Base-by-base conservation (phyloP, 1,140 invertebrate species). In the Branchinecta lynchi region DNA sequence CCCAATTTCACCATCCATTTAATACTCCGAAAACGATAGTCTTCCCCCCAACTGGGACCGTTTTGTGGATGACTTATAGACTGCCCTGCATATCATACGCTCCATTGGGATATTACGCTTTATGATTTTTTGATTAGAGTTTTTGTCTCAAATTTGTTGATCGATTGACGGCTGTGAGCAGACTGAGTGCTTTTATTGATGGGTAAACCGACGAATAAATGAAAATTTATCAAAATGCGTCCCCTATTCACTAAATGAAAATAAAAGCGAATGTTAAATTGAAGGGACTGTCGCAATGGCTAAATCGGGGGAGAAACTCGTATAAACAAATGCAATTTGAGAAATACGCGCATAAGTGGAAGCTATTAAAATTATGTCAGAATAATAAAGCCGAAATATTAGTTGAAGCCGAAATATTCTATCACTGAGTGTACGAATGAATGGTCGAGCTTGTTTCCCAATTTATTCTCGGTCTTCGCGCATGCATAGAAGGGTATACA, bases 1-100 rank as follows among this genome's bases (percentile, higher is more conserved):
- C 51, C 12, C 17, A 60, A 60, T 60, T 60, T 60, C 51, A 60
- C 12, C 51, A 60, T 60, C 51, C 51, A 60, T 60, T 60, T 15
- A 60, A 20, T 60, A 60, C 51, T 60, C 17, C 51, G 12, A 15
- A 60, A 60, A 20, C 51, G 51, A 60, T 60, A 20, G 17, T 20
- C 17, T 60, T 60, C 51, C 51, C 51, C 17, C 51, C 51, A 60
- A 12, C 12, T 60, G 51, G 51, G 17, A 60, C 17, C 12, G 17
- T 60, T 32, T 32, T 60, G 17, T 60, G 51, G 51, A 60, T 60
- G 51, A 60, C 51, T 60, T 60, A 60, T 20, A 60, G 32, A 32
- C 32, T 32, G 32, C 17, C 17, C 17, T 60, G 12, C 12, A 60
- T 60, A 60, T 60, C 51, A 15, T 60, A 60, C 51, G 51, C 12